Evolutionary conservation across 2,113 vertebrate species (phyloP).

Genomic region (Hassar affinis): DNA sequence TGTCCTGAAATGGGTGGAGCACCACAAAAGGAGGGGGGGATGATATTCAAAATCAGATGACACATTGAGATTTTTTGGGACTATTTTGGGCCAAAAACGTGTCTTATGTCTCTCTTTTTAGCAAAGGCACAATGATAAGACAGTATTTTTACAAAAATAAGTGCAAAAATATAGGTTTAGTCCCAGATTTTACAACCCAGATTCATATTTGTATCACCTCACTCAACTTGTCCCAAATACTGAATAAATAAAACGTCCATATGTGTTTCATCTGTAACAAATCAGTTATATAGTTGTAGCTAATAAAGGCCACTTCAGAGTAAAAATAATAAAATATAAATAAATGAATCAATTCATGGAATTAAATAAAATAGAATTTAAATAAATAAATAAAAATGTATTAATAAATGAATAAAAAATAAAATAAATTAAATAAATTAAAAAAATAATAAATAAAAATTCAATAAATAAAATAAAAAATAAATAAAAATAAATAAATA

Average conservation of each 20-base stretch:
- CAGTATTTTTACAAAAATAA: background rate
- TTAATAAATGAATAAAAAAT: too few species aligned
- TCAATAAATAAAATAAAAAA: too few species aligned
- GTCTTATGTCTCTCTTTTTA: background rate
- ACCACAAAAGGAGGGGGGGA: background rate
- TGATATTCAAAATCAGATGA: background rate
- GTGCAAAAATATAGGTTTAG: background rate
- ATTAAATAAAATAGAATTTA: too few species aligned
- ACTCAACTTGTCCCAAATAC: too few species aligned
- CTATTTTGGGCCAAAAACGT: background rate
- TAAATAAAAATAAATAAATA: too few species aligned
- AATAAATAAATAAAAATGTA: too few species aligned
- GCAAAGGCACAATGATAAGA: background rate
- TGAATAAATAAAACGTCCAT: background rate
- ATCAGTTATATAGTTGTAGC: background rate
- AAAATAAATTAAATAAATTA: too few species aligned
- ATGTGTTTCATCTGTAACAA: background rate
- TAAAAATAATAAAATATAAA: background rate
- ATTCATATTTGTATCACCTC: too few species aligned
- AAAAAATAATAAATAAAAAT: too few species aligned
- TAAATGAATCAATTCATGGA: too few species aligned
- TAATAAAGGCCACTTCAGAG: background rate
- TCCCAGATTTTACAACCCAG: background rate
- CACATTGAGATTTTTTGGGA: background rate
- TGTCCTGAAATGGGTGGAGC: background rate